Conservation (phyloP, 2,888 invertebrate species). For the Cataglyphis rosenhaueri region DNA sequence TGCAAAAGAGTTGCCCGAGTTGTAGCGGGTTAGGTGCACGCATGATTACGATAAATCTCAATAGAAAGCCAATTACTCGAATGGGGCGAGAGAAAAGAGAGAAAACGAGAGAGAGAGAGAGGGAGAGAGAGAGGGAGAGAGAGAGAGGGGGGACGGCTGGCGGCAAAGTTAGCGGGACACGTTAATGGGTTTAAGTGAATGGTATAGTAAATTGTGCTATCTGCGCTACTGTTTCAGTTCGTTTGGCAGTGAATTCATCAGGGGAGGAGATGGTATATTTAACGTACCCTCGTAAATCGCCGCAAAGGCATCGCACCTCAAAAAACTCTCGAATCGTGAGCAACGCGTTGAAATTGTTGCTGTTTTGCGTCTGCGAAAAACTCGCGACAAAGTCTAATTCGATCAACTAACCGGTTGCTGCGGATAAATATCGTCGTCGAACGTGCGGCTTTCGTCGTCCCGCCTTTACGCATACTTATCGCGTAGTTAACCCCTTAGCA, state of each 20-base stretch:
- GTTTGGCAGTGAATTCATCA: conserved; percentile 67
- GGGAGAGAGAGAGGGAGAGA: background rate
- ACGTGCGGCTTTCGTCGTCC: conserved; percentile 6
- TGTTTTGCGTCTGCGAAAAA: conserved; percentile 13
- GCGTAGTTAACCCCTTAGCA: conserved; percentile 61
- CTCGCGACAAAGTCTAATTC: conserved; percentile 49
- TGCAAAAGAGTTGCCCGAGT: conserved; percentile 55
- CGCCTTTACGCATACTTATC: conserved; percentile 58
- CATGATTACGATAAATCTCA: conserved; percentile 76
- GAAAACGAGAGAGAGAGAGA: background rate
- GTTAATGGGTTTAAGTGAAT: conserved; percentile 77
- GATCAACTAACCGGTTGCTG: background rate
- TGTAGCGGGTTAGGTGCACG: conserved; percentile 54
- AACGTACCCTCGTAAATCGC: conserved; percentile 65
- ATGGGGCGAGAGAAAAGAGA: background rate
- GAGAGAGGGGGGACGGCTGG: conserved; percentile 35
- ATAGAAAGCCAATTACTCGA: conserved; percentile 72
- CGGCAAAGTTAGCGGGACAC: conserved; percentile 67
- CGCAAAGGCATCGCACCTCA: conserved; percentile 32
- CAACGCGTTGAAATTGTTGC: background rate
- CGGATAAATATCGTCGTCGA: conserved; percentile 53
- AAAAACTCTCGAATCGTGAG: conserved; percentile 32
- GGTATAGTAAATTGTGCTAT: conserved; percentile 74
- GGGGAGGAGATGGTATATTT: conserved; percentile 59
- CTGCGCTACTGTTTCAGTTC: conserved; percentile 69